These are phyloP conservation scores for Reticulitermes speratus DNA, from an alignment of 1,140 invertebrate species.

Conservation along the genomic window DNA sequence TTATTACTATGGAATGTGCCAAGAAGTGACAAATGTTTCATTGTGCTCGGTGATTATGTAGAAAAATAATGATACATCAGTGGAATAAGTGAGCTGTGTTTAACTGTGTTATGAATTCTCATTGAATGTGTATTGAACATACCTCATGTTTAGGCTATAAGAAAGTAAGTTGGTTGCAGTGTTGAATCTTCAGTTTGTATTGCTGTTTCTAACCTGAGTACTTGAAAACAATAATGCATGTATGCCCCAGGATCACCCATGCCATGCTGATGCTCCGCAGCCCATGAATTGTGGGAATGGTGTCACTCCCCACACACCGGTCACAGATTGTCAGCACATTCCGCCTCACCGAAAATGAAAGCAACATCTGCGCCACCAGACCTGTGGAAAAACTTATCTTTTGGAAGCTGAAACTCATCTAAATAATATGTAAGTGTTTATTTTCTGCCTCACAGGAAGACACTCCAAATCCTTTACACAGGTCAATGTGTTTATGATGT, in stretches of 20 bases:
- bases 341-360: slow-evolving; percentile 73
- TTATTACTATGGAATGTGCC: too few relatives aligned
- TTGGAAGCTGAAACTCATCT: background rate
- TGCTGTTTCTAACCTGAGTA: slow-evolving; percentile 57
- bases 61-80: too few relatives aligned
- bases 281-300: slow-evolving; percentile 79
- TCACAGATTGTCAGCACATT: slow-evolving; percentile 78
- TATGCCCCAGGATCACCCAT: slow-evolving; percentile 91
- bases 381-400: slow-evolving; percentile 45
- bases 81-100: too few relatives aligned
- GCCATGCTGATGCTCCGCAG: slow-evolving; percentile 83
- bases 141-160: too few relatives aligned
- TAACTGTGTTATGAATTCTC: too few relatives aligned
- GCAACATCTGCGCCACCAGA: slow-evolving; percentile 65
- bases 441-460: background rate
- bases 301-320: slow-evolving; percentile 72
- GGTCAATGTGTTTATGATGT: background rate
- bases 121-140: too few relatives aligned
- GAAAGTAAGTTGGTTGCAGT: too few relatives aligned
- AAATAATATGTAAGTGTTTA: background rate
- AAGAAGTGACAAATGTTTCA: too few relatives aligned
- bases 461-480: too few relatives aligned
- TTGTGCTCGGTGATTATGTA: too few relatives aligned
- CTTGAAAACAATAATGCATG: slow-evolving; percentile 80
- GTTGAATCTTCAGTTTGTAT: too few relatives aligned